phyloP scores from a whole-genome alignment of 1,140 invertebrate genomes.

The Mylabris phalerata region DNA sequence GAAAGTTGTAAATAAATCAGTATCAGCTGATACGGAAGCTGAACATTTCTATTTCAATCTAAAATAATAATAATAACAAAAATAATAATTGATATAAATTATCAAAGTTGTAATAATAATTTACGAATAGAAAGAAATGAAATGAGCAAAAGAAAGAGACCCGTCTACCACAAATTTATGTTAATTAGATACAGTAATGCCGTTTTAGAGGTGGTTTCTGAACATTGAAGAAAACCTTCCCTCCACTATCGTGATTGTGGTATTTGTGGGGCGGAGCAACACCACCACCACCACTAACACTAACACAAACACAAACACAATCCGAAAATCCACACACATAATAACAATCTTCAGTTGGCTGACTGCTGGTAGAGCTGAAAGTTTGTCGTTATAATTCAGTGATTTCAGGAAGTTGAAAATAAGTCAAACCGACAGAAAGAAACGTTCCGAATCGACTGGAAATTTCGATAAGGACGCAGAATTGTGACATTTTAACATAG shows the following conservation, averaged over 20 bases:
- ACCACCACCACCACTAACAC: not conserved
- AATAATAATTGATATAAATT: too few species aligned
- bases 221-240: not conserved
- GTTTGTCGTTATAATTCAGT: too few species aligned
- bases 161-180: conserved; percentile 35
- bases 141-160: conserved; percentile 11
- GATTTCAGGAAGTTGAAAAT: too few species aligned
- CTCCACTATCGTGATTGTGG: conserved; percentile 8
- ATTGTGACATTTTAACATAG: too few species aligned
- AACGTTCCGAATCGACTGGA: too few species aligned
- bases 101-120: too few species aligned
- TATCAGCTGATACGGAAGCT: too few species aligned
- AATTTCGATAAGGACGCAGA: too few species aligned
- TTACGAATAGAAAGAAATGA: too few species aligned
- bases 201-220: conserved; percentile 18
- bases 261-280: conserved; percentile 20
- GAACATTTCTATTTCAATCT: too few species aligned
- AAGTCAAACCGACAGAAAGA: too few species aligned
- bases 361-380: not conserved
- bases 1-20: not conserved
- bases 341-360: not conserved
- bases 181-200: conserved; percentile 33
- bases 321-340: not conserved
- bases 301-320: not conserved
- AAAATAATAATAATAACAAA: too few species aligned